Percentiles rank a stretch among this genome's conserved stretches.
Conservation (phyloP, 2,113 vertebrate species). For the Apteryx mantelli region DNA sequence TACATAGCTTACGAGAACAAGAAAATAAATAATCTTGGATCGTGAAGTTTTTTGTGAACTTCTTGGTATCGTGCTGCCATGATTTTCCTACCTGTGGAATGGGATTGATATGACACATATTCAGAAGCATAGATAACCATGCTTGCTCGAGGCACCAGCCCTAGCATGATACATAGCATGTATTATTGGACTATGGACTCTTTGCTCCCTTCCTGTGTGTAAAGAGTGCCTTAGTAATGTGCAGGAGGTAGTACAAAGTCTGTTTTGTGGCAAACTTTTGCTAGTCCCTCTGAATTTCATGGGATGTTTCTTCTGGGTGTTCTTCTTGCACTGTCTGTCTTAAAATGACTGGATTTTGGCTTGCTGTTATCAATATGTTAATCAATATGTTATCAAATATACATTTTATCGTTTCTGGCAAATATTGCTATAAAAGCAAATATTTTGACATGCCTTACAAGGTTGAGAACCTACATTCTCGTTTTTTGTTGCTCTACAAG, state of each 20-base stretch:
- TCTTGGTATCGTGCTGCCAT: neutral
- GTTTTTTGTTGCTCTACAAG: neutral
- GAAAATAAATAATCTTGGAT: neutral
- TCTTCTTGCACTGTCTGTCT: neutral
- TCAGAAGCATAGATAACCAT: neutral
- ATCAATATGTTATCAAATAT: neutral
- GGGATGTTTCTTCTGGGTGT: neutral
- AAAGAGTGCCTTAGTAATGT: neutral
- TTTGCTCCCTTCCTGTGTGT: conserved; percentile 24
- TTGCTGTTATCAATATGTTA: neutral
- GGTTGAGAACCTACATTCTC: neutral
- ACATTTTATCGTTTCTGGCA: neutral
- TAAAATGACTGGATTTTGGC: neutral
- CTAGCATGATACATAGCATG: neutral
- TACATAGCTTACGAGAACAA: neutral
- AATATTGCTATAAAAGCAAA: neutral
- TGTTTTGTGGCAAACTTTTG: neutral
- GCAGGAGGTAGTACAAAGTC: neutral
- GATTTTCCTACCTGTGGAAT: neutral
- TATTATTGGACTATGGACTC: neutral
- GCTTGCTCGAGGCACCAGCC: neutral
- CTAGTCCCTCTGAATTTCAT: neutral
- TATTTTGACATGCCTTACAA: neutral
- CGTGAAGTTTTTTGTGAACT: neutral
- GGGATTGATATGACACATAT: neutral